Conservation (phyloP, 2,113 vertebrate species). For the Trochalopteron elliotii region DNA sequence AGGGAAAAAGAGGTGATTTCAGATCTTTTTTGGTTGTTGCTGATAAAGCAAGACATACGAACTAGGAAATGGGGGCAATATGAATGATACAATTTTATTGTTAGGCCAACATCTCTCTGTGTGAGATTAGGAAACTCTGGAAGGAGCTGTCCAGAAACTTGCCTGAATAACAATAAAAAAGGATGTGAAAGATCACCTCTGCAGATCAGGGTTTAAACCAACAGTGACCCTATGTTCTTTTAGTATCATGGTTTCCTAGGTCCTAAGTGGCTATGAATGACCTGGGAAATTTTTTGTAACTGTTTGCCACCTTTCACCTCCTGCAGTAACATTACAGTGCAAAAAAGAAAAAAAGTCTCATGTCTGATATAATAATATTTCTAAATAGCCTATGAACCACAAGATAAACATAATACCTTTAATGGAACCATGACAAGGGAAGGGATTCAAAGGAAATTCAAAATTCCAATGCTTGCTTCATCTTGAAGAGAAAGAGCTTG, state of each 20-base stretch:
- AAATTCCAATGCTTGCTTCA: neutral
- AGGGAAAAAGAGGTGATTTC: neutral
- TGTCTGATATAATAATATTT: neutral
- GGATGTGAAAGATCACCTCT: neutral
- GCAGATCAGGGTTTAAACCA: neutral
- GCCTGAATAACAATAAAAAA: neutral
- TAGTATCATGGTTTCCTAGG: neutral
- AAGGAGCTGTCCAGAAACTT: neutral
- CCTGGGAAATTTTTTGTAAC: neutral
- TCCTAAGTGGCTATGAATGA: neutral
- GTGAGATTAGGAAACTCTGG: neutral
- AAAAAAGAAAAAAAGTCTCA: neutral
- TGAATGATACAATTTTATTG: neutral
- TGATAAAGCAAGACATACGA: neutral
- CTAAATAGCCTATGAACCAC: neutral
- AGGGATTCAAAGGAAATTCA: neutral
- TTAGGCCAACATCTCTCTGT: neutral
- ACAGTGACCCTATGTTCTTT: neutral
- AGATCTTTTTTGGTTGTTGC: neutral
- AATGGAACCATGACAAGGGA: neutral
- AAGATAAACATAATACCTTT: neutral
- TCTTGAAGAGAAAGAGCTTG: neutral
- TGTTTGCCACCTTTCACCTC: neutral
- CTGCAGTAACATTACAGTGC: neutral
- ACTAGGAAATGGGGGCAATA: neutral